A percentile compares a stretch with the other conserved stretches of the same genome.
These are phyloP conservation scores for Pipistrellus pipistrellus DNA, from an alignment of 2,797 vertebrate genomes.

Conservation along the genomic window DNA sequence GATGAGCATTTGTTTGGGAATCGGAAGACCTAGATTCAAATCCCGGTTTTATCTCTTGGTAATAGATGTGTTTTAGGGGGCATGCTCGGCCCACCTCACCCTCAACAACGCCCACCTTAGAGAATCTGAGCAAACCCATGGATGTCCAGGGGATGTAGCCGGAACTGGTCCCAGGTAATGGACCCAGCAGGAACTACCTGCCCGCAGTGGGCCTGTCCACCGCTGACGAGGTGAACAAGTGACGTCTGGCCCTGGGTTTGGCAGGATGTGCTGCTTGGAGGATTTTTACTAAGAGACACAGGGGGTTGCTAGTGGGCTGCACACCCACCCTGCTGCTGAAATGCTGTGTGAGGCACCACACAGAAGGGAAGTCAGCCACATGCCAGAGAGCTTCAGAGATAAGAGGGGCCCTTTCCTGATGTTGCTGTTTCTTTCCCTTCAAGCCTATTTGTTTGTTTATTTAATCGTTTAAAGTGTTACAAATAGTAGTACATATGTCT, in stretches of 20 bases:
- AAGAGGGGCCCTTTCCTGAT: not conserved
- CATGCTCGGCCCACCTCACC: not conserved
- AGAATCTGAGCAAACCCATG: not conserved
- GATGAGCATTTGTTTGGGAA: not conserved
- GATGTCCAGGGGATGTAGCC: not conserved
- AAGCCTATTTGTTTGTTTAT: not conserved
- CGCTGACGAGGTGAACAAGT: not conserved
- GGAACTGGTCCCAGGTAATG: not conserved
- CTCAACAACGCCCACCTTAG: not conserved
- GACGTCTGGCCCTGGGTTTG: not conserved
- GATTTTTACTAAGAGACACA: not conserved
- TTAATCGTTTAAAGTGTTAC: no score
- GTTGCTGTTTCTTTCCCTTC: not conserved
- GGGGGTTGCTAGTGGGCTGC: not conserved
- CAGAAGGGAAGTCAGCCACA: not conserved
- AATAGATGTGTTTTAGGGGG: not conserved
- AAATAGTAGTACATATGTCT: no score
- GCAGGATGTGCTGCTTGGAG: not conserved
- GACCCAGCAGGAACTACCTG: not conserved
- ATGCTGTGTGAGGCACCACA: not conserved
- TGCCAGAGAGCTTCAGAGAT: not conserved
- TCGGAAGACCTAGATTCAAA: not conserved
- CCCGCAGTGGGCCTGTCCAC: not conserved
- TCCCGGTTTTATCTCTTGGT: not conserved
- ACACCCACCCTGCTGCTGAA: not conserved